Base-by-base conservation (phyloP, 2,888 invertebrate genomes). In the Andrena camellia region DNA sequence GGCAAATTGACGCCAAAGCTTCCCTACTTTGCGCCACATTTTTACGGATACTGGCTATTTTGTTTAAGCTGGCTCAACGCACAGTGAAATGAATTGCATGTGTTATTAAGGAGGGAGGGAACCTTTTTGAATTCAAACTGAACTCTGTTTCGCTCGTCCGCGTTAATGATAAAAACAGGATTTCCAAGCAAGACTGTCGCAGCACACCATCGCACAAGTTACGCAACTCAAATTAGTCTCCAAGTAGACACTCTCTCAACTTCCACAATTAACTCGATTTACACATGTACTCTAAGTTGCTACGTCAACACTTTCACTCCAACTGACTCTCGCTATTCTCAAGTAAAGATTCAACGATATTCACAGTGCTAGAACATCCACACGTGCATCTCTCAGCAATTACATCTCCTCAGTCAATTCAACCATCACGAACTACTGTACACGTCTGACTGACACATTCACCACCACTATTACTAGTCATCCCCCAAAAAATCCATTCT, bases 1-100 rank as follows among this genome's bases (percentile, higher is more conserved):
- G 54, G 31, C n/a, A 54, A 69, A 54, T 63, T 42, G 48, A n/a
- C 13, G 54, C 10, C n/a, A 17, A 52, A 57, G 57, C 23, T 57
- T 26, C 4, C 10, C 23, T 10, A 26, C 1, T 52, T 7, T 13
- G 26, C 57, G 10, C 3, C 8, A 33, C 17, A 3, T 33, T 31
- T 23, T 2, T 20, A 4, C 17, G 0, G 13, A 29, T 10, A 26
- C 17, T 7, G 3, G n/a, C 3, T 17, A 42, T 26, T 42, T 29
- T 48, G 3, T 13, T 64, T 2, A 20, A 17, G 42, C 17, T 42
- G 8, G n/a, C 50, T 29, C 29, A 17, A 29, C 13, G 23, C 2
- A 26, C 13, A 13, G 4, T 8, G n/a, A 29, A 29, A 7, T 5
- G 6, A 66, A 29, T 29, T 10, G 29, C 50, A 20, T 31, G 17